Conservation (phyloP, 2,888 invertebrate species). For the Charanyca ferruginea region DNA sequence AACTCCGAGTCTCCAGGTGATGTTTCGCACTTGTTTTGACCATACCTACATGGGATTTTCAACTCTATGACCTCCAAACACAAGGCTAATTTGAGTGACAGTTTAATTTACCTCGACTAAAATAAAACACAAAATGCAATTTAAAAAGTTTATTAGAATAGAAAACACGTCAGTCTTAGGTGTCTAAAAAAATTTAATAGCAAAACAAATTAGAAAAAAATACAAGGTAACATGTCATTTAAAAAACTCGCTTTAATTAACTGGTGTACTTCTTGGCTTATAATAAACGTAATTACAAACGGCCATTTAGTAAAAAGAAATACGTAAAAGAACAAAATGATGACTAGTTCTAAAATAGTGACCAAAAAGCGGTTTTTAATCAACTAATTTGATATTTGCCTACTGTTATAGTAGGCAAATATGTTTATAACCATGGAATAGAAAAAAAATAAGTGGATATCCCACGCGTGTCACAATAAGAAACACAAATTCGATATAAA, state of each 20-base stretch:
- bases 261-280: slow-evolving; percentile 48
- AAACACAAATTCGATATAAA: too few relatives aligned
- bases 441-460: too few relatives aligned
- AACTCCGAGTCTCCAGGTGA: too few relatives aligned
- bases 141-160: slow-evolving; percentile 58
- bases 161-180: slow-evolving; percentile 60
- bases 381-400: slow-evolving; percentile 12
- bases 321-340: slow-evolving; percentile 9
- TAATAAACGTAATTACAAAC: slow-evolving; percentile 1
- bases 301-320: slow-evolving; percentile 1
- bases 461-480: too few relatives aligned
- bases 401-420: too few relatives aligned
- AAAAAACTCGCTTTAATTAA: slow-evolving; percentile 1
- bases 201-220: slow-evolving; percentile 26
- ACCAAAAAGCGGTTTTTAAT: slow-evolving; percentile 42
- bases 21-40: too few relatives aligned
- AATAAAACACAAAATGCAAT: slow-evolving; percentile 43
- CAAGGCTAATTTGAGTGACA: too few relatives aligned
- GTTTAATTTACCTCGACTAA: not conserved
- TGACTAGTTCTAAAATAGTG: slow-evolving; percentile 39
- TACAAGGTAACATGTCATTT: slow-evolving; percentile 23
- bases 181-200: slow-evolving; percentile 43
- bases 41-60: too few relatives aligned
- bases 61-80: too few relatives aligned
- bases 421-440: too few relatives aligned